Evolutionary conservation across 2,113 vertebrate species (phyloP), one percentile per base, ranked within the genome.

Genomic region (Charina bottae): DNA sequence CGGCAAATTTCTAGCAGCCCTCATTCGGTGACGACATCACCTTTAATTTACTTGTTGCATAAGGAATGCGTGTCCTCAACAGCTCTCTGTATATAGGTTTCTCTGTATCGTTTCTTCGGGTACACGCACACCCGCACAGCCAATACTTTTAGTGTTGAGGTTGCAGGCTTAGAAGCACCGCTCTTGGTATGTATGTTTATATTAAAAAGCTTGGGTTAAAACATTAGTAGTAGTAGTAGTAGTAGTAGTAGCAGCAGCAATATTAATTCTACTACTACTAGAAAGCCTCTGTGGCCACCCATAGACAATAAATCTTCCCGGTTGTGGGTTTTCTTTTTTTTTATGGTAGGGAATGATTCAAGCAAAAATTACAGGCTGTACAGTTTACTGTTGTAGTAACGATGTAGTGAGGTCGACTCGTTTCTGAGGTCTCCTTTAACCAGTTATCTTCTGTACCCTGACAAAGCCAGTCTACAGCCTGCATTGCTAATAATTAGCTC

Each of bases 321-420:
- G 0, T 90, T n/a, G n/a, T n/a, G n/a, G n/a, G n/a, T n/a, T n/a
- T n/a, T n/a, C n/a, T n/a, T n/a, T n/a, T 13, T 86, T 92, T 83
- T 88, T 90, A 94, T 68, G 78, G 94, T 26, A 89, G 72, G 62
- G 90, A 92, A 94, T 91, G 62, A 90, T 88, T 93, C 68, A 68
- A 89, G 87, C 54, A 7, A 86, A 89, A 95, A 92, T 72, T 55
- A 93, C 93, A 96, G 96, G 96, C 96, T 95, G 37, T 53, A 3
- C 0, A 0, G 93, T 97, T 96, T 96, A 95, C 92, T 94, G 94
- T 94, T 91, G 93, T 53, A 58, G 26, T 54, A 92, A 93, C 94
- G 92, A 91, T 46, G 46, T 12, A 68, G 83, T 4, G 0, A 58
- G 83, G 83, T 93, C 13, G n/a, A 87, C 21, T 90, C 89, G 42